A percentile compares a stretch with the other conserved stretches of the same genome.
phyloP scores from a whole-genome alignment of 2,113 vertebrate genomes.

The Buteo buteo region DNA sequence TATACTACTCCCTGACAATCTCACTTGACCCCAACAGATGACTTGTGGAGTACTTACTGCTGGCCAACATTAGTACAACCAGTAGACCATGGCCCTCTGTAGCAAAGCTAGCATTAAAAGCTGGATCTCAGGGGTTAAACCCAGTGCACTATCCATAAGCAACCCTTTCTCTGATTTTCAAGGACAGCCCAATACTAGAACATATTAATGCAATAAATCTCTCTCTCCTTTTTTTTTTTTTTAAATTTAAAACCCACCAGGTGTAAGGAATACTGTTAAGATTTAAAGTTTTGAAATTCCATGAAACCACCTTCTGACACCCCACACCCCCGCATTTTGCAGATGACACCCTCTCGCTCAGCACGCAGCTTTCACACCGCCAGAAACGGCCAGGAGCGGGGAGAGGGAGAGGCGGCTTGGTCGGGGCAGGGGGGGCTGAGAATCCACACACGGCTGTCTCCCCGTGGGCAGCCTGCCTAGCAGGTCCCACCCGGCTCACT shows the following conservation, averaged over 20 bases:
- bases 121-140: not conserved
- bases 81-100: not conserved
- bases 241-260: not conserved
- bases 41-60: not conserved
- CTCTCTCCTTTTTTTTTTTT: too few species aligned
- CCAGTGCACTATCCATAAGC: not conserved
- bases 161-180: not conserved
- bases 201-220: conserved; percentile 10
- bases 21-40: not conserved
- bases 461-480: not conserved
- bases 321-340: fast-evolving
- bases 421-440: not conserved
- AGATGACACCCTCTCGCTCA: not conserved
- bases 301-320: not conserved
- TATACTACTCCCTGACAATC: not conserved
- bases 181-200: not conserved
- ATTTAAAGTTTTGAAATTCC: not conserved
- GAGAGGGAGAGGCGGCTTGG: fast-evolving
- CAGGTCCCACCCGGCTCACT: fast-evolving
- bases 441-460: fast-evolving
- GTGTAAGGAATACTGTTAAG: not conserved
- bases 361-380: fast-evolving
- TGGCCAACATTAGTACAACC: not conserved
- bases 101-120: not conserved
- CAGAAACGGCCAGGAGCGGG: not conserved